These are phyloP conservation scores for Pionites leucogaster DNA, from an alignment of 2,113 vertebrate species.

Conservation along the genomic window DNA sequence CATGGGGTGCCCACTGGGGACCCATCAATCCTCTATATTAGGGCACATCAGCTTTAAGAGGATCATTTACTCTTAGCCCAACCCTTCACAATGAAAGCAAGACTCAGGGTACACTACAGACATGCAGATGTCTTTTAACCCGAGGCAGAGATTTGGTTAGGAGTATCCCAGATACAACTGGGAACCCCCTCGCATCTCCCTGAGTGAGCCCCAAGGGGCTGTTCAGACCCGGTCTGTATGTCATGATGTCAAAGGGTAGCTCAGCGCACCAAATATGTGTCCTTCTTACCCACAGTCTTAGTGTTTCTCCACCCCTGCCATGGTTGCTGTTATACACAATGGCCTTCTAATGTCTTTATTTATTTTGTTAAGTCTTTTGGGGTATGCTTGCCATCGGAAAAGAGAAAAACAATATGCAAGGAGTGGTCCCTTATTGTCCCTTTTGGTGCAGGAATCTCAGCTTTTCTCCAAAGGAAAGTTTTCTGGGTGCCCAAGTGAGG, in stretches of 20 bases:
- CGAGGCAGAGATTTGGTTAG: neutral
- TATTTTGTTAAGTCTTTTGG: neutral
- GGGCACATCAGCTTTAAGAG: neutral
- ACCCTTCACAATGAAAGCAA: neutral
- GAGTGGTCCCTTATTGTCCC: neutral
- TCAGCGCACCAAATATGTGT: neutral
- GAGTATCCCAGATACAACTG: neutral
- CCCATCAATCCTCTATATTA: neutral
- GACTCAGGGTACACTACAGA: neutral
- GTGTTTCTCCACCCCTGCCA: neutral
- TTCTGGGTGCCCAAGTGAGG: neutral
- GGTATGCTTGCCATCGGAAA: neutral
- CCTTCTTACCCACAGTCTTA: neutral
- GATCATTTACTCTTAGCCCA: neutral
- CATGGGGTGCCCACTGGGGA: rapidly evolving
- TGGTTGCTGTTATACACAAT: neutral
- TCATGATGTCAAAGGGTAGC: neutral
- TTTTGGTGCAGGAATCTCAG: neutral
- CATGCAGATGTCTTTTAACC: neutral
- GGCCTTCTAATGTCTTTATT: neutral
- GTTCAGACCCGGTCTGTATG: neutral
- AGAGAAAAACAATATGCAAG: neutral
- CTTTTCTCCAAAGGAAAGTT: neutral
- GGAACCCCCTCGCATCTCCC: neutral
- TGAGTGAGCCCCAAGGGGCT: neutral